Conservation (phyloP, 1,140 invertebrate species). For the Caenorhabditis briggsae region DNA sequence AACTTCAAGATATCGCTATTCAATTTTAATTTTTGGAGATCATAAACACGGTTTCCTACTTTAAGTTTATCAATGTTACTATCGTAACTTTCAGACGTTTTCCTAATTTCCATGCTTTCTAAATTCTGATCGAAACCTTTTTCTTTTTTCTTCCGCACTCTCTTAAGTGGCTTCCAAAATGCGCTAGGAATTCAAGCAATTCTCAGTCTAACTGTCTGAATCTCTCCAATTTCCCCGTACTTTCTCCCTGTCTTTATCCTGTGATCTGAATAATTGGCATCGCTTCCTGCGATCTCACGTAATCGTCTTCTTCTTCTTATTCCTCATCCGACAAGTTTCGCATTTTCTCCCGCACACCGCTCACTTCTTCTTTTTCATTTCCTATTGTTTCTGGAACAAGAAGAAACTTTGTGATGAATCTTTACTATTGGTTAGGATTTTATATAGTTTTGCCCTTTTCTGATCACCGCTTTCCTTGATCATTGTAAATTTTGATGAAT, state of each 20-base stretch:
- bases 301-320: conserved; percentile 34
- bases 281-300: conserved; percentile 46
- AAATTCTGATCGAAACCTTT: conserved; percentile 9
- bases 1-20: too few relatives aligned
- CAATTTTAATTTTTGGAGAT: too few relatives aligned
- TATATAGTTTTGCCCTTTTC: too few relatives aligned
- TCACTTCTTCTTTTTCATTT: neutral
- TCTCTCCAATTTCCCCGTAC: neutral
- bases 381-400: conserved; percentile 13
- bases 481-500: too few relatives aligned
- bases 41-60: too few relatives aligned
- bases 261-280: conserved; percentile 54
- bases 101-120: neutral
- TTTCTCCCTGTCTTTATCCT: neutral
- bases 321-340: conserved; percentile 24
- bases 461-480: too few relatives aligned
- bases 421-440: neutral
- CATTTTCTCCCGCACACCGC: neutral
- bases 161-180: conserved; percentile 27
- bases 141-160: neutral
- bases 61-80: too few relatives aligned
- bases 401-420: neutral
- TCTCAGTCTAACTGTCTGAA: neutral
- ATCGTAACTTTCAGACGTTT: too few relatives aligned
- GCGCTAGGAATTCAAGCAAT: conserved; percentile 51